These are phyloP conservation scores for Parelbella ahira DNA, from an alignment of 2,888 invertebrate species.

Conservation along the genomic window DNA sequence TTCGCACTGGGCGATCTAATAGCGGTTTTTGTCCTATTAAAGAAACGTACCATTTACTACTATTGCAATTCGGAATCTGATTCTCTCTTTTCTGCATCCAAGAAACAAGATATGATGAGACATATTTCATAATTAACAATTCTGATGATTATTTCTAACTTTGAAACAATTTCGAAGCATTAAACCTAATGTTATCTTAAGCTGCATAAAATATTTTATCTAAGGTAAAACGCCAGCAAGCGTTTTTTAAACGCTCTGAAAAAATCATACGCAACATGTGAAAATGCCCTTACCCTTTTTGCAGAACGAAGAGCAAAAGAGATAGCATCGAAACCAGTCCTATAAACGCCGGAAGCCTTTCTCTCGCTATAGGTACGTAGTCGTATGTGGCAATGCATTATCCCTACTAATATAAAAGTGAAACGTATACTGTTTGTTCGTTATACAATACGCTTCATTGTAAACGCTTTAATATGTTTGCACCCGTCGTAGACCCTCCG, in stretches of 20 bases:
- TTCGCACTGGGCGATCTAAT: neutral
- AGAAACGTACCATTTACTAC: too few species aligned
- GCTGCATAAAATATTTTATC: too few species aligned
- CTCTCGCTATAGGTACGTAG: constrained; percentile 40
- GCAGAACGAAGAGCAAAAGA: constrained; percentile 9
- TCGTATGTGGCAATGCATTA: constrained; percentile 26
- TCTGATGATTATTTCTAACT: too few species aligned
- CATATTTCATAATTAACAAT: too few species aligned
- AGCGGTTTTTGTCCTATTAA: too few species aligned
- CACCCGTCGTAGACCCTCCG: neutral
- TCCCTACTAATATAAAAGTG: constrained; percentile 33
- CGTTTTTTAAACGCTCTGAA: too few species aligned
- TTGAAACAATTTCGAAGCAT: too few species aligned
- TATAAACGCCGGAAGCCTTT: constrained; percentile 63
- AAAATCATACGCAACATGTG: neutral
- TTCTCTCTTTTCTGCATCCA: too few species aligned
- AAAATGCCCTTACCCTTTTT: neutral
- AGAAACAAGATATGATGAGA: too few species aligned
- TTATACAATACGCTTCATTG: constrained; percentile 26
- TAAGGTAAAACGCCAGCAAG: too few species aligned
- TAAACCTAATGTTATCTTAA: too few species aligned
- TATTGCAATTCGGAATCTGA: too few species aligned
- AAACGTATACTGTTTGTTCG: constrained; percentile 28
- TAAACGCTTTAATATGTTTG: constrained; percentile 1
- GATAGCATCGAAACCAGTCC: constrained; percentile 44